Evolutionary conservation across 2,888 invertebrate species (phyloP), one percentile per base, ranked within the genome.

Genomic region (Agrilus mali): DNA sequence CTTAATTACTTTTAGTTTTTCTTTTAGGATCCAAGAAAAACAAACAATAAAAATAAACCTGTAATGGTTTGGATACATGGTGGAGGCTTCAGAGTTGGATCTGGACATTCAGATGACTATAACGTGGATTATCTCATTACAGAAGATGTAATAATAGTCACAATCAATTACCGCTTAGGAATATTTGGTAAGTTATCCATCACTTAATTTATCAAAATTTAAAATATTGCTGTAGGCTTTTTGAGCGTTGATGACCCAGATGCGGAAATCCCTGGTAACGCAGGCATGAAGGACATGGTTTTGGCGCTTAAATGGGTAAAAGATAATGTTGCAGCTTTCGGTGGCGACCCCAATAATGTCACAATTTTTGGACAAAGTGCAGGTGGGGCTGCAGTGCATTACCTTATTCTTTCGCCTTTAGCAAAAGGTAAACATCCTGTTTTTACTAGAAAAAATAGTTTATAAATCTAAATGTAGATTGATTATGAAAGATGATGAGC

Each of bases 41-140:
- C 22, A 22, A 3, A 6, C n/a, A 31, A 15, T 2, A 13, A 17
- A 5, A 10, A 35, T 15, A 43, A 43, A 40, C 43, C n/a, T n/a
- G n/a, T n/a, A n/a, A n/a, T n/a, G n/a, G n/a, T n/a, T 34, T 40
- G 27, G 31, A 36, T 44, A n/a, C 44, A 44, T 40, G 44, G 44
- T 16, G 44, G 44, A 14, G 12, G n/a, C 13, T 44, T 36, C 36
- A 16, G 17, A 17, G 7, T 3, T 8, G 44, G 44, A 36, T 40
- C 44, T 13, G 43, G 43, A 7, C 22, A 35, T 7, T 31, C 33
- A 27, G 44, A 36, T 13, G 14, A 40, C 1, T 44, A 3, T 36
- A 36, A 40, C 7, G 33, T 40, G 14, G 40, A 44, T 12, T 40
- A 33, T 40, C 16, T 44, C 7, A 32, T 44, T 8, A 15, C 40